Conservation (phyloP, 2,888 invertebrate species). For the Apotomis turbidana region DNA sequence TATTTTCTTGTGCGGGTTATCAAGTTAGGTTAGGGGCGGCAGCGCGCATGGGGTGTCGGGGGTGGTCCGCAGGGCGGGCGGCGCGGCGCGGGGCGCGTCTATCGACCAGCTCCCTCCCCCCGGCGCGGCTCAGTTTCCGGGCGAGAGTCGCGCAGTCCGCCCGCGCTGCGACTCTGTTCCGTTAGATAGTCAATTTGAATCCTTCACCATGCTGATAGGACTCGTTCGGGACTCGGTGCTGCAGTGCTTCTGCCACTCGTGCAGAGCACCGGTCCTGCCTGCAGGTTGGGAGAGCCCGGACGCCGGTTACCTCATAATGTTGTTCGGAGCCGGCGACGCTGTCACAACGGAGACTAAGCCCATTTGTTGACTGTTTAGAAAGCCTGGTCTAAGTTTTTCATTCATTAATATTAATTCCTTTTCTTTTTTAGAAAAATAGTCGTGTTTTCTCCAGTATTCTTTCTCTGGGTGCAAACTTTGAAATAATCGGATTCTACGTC, state of each 20-base stretch:
- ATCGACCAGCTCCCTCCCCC: constrained; percentile 86
- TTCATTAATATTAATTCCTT: background rate
- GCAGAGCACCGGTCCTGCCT: constrained; percentile 92
- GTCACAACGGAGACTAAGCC: constrained; percentile 63
- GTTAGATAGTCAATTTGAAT: constrained; percentile 78
- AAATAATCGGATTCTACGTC: background rate
- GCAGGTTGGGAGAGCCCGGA: constrained; percentile 85
- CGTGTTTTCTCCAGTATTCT: background rate
- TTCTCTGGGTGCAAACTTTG: background rate
- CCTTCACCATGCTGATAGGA: constrained; percentile 91
- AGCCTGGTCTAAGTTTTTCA: constrained; percentile 15
- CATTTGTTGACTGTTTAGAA: constrained; percentile 48
- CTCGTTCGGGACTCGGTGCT: constrained; percentile 95
- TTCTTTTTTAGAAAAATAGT: constrained; percentile 1
- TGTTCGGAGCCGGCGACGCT: constrained; percentile 56
- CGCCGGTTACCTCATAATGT: constrained; percentile 45
- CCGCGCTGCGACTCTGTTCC: constrained; percentile 80
- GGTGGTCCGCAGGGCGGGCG: constrained; percentile 76
- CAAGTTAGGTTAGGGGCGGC: constrained; percentile 81
- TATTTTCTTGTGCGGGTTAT: constrained; percentile 81
- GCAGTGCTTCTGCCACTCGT: constrained; percentile 97
- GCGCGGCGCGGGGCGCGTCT: constrained; percentile 76
- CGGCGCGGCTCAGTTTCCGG: constrained; percentile 82
- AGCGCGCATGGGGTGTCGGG: constrained; percentile 68
- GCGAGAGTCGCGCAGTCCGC: constrained; percentile 86